These are phyloP conservation scores for Piliocolobus tephrosceles DNA, from an alignment of 2,113 vertebrate genomes.

Conservation along the genomic window DNA sequence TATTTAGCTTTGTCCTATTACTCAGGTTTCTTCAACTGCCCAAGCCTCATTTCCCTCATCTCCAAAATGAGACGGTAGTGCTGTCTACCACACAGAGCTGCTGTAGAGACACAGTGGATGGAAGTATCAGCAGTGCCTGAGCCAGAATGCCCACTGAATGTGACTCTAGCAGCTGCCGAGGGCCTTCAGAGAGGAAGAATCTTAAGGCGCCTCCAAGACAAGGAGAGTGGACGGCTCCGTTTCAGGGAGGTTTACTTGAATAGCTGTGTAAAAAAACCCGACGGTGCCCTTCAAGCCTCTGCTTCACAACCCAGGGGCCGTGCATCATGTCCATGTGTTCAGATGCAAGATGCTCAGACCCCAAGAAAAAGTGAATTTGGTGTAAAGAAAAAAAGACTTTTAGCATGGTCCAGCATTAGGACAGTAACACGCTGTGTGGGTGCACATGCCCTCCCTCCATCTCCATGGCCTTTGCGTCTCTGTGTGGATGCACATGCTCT, in stretches of 20 bases:
- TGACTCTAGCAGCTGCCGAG: rapidly evolving
- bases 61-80: rapidly evolving
- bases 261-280: neutral
- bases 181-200: neutral
- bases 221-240: no score
- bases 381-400: no score
- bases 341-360: neutral
- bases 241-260: neutral
- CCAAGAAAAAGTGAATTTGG: no score
- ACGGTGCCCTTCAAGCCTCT: rapidly evolving
- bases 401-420: no score
- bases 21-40: no score
- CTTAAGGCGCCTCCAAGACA: neutral
- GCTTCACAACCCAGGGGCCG: rapidly evolving
- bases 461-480: no score
- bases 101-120: neutral
- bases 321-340: rapidly evolving
- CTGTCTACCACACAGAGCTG: no score
- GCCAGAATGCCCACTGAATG: neutral
- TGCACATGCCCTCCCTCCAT: no score
- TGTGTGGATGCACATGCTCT: no score
- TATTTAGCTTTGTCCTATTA: neutral
- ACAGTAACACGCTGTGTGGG: rapidly evolving
- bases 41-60: neutral
- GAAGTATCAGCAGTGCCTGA: neutral